Percentiles rank a stretch among this genome's conserved stretches.
Conservation (phyloP, 2,113 vertebrate genomes). For the Tyrannus savana region DNA sequence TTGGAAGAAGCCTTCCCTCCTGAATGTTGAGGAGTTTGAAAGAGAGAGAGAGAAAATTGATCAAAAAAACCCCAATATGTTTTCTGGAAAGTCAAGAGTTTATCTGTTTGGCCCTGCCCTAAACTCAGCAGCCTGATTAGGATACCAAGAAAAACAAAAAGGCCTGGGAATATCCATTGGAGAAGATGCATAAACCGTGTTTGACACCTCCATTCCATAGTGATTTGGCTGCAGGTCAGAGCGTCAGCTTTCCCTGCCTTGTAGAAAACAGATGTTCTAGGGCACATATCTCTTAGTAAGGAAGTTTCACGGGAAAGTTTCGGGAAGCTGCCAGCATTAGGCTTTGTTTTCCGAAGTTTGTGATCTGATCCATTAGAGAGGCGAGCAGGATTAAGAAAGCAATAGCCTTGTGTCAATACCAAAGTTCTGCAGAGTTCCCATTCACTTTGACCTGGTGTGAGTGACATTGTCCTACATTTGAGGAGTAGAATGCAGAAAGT, state of each 20-base stretch:
- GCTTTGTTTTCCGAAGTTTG: neutral
- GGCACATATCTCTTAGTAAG: neutral
- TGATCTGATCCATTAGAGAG: rapidly evolving
- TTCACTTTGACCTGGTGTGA: neutral
- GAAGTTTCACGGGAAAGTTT: neutral
- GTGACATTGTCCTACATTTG: neutral
- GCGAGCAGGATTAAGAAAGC: neutral
- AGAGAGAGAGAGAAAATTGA: neutral
- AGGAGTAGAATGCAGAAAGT: neutral
- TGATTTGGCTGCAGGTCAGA: neutral
- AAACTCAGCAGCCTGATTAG: neutral
- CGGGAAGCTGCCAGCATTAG: neutral
- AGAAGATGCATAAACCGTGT: neutral
- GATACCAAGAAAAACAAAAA: neutral
- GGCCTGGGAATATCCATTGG: neutral
- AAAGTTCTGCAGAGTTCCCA: neutral
- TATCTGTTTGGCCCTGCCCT: neutral
- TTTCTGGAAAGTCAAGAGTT: neutral
- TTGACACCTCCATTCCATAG: neutral
- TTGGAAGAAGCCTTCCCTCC: neutral
- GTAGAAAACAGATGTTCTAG: neutral
- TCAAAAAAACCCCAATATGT: neutral
- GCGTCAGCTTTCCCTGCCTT: neutral
- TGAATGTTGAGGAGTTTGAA: neutral
- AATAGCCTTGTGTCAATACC: neutral